Percentiles rank a stretch among this genome's conserved stretches.
Conservation (phyloP, 2,888 invertebrate genomes). For the Balanococcus diminutus region DNA sequence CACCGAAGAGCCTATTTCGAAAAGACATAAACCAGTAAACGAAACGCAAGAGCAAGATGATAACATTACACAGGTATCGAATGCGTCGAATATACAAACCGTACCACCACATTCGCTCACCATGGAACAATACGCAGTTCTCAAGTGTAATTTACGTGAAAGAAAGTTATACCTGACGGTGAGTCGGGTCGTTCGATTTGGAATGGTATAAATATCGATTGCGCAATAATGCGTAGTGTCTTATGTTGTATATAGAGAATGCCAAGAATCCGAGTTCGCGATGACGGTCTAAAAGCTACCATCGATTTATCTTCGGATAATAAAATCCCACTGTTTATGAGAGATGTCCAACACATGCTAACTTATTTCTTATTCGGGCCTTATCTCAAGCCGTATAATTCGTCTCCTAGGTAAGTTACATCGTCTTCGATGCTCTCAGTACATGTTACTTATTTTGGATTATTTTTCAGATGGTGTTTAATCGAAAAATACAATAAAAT, state of each 20-base stretch:
- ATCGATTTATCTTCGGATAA: not conserved
- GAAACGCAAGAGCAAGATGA: not conserved
- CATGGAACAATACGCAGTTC: slow-evolving; percentile 21
- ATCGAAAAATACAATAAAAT: slow-evolving; percentile 50
- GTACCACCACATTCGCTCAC: not conserved
- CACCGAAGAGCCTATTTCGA: slow-evolving; percentile 43
- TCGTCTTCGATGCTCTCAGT: not conserved
- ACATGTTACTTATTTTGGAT: not conserved
- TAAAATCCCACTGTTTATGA: slow-evolving; percentile 48
- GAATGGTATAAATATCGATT: no score
- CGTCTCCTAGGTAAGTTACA: slow-evolving; percentile 44
- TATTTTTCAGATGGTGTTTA: slow-evolving; percentile 40
- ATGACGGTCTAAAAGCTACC: slow-evolving; percentile 42
- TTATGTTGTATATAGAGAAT: slow-evolving; percentile 21
- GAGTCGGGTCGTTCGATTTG: not conserved
- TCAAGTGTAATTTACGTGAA: slow-evolving; percentile 34
- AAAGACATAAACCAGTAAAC: slow-evolving; percentile 40
- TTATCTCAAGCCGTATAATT: slow-evolving; percentile 51
- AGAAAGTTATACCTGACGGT: slow-evolving; percentile 46
- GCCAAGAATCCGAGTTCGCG: slow-evolving; percentile 47
- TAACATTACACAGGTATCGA: not conserved
- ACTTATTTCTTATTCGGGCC: slow-evolving; percentile 49
- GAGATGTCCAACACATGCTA: slow-evolving; percentile 52
- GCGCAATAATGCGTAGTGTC: not conserved
- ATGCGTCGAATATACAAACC: not conserved